phyloP scores from a whole-genome alignment of 2,888 invertebrate species.

The Ennomos erosarius region DNA sequence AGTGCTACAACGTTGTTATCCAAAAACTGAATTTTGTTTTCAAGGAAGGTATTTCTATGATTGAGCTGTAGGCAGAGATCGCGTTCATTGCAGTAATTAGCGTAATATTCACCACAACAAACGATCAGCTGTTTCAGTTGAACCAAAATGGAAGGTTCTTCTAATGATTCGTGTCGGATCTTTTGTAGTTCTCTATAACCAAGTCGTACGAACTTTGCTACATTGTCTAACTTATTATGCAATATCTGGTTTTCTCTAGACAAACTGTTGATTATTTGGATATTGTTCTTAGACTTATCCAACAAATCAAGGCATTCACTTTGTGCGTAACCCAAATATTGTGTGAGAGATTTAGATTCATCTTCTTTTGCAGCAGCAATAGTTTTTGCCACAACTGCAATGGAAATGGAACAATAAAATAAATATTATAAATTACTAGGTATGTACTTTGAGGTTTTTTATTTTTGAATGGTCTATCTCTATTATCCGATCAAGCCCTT shows the following conservation, averaged over 20 bases:
- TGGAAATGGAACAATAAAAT: slow-evolving; percentile 23
- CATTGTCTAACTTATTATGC: slow-evolving; percentile 48
- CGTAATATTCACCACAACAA: slow-evolving; percentile 61
- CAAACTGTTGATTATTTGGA: slow-evolving; percentile 44
- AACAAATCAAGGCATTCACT: slow-evolving; percentile 50
- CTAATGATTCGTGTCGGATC: slow-evolving; percentile 44
- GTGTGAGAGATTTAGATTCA: slow-evolving; percentile 49
- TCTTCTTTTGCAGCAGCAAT: slow-evolving; percentile 55
- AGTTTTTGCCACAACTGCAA: slow-evolving; percentile 60
- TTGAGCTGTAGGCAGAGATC: slow-evolving; percentile 52
- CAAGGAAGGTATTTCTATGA: slow-evolving; percentile 60
- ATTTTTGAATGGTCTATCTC: too few relatives aligned
- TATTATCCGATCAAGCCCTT: too few relatives aligned
- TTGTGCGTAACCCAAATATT: slow-evolving; percentile 49
- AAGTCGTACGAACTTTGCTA: slow-evolving; percentile 55
- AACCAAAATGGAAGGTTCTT: slow-evolving; percentile 45
- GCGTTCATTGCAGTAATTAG: slow-evolving; percentile 55
- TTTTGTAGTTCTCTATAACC: slow-evolving; percentile 59
- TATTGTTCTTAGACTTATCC: slow-evolving; percentile 45
- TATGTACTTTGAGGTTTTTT: too few relatives aligned
- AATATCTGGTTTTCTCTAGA: slow-evolving; percentile 49
- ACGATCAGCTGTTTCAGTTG: slow-evolving; percentile 61
- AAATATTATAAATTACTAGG: background rate
- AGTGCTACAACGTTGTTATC: slow-evolving; percentile 51
- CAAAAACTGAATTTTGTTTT: slow-evolving; percentile 58